Evolutionary conservation across 2,888 invertebrate genomes (phyloP).

Genomic region (Limnephilus rhombicus): DNA sequence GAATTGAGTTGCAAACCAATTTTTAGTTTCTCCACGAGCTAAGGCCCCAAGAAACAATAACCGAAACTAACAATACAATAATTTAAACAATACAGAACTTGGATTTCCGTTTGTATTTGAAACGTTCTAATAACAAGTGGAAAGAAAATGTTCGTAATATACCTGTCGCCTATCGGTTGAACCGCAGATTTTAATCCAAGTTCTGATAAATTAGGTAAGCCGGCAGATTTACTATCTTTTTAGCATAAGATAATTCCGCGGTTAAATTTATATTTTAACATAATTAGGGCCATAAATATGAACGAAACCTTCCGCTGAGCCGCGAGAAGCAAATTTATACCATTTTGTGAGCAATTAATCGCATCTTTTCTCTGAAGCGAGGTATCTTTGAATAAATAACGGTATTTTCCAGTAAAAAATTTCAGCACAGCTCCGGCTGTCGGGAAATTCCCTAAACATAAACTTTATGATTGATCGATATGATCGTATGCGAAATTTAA

Average conservation of each 20-base stretch:
- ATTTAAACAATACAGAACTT: too few species aligned
- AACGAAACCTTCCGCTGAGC: neutral
- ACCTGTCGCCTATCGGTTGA: neutral
- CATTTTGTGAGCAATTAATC: conserved; percentile 15
- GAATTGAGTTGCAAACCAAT: too few species aligned
- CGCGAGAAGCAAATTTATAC: conserved; percentile 6
- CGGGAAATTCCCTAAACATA: conserved; percentile 13
- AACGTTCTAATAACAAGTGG: too few species aligned
- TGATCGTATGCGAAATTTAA: neutral
- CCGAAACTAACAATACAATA: too few species aligned
- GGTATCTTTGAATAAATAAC: neutral
- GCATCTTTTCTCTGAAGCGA: neutral
- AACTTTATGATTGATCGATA: conserved; percentile 10
- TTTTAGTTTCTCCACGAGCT: too few species aligned
- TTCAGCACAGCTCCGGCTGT: neutral
- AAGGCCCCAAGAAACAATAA: too few species aligned
- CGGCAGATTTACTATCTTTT: neutral
- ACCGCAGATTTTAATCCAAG: neutral
- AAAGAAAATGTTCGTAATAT: neutral
- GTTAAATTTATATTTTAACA: neutral
- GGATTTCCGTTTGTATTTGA: too few species aligned
- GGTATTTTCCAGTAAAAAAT: neutral
- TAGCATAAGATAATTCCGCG: neutral
- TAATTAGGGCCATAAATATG: neutral
- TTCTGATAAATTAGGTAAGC: neutral